Conservation (phyloP, 1,140 invertebrate species). For the Calephelis nemesis region DNA sequence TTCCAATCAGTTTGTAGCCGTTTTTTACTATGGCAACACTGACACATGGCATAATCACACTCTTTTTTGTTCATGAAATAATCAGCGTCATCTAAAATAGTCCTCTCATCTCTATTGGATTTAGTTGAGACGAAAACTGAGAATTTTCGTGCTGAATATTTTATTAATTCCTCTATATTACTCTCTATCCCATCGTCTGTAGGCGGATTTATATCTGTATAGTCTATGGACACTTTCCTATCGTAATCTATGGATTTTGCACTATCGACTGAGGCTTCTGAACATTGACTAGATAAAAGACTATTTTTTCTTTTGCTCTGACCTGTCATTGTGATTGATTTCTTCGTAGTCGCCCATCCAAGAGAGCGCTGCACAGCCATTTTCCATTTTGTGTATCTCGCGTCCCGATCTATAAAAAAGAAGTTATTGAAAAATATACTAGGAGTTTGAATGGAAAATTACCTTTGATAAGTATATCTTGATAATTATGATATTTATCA, state of each 20-base stretch:
- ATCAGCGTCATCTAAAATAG: constrained; percentile 64
- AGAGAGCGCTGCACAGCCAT: constrained; percentile 93
- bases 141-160: constrained; percentile 61
- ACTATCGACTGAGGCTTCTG: constrained; percentile 40
- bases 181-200: constrained; percentile 46
- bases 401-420: constrained; percentile 85
- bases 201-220: constrained; percentile 32
- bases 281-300: constrained; percentile 43
- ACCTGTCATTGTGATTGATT: constrained; percentile 87
- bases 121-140: constrained; percentile 53
- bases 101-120: constrained; percentile 47
- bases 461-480: too few relatives aligned
- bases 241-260: constrained; percentile 45
- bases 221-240: constrained; percentile 27
- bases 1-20: constrained; percentile 62
- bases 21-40: constrained; percentile 58
- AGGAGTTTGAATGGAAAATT: too few relatives aligned
- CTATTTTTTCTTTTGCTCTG: constrained; percentile 72
- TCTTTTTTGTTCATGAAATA: constrained; percentile 67
- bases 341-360: constrained; percentile 89
- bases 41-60: constrained; percentile 64
- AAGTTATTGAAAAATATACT: not conserved
- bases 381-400: constrained; percentile 93
- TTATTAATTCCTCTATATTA: constrained; percentile 52
- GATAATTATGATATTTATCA: too few relatives aligned